Evolutionary conservation across 2,888 invertebrate genomes (phyloP).

Genomic region (Volucella zonaria): DNA sequence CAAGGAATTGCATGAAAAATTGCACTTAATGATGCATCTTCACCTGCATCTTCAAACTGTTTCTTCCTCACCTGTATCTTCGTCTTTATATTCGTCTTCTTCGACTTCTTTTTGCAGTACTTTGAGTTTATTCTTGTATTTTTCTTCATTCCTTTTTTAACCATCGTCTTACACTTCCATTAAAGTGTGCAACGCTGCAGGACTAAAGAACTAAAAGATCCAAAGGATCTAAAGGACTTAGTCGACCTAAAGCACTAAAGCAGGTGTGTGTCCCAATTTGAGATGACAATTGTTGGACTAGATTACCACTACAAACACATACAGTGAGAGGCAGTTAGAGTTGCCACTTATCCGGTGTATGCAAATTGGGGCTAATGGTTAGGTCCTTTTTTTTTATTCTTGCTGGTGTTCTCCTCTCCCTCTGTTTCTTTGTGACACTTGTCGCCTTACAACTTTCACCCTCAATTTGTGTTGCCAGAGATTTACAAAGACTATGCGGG

Average conservation of each 20-base stretch:
- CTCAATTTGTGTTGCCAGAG: slow-evolving; percentile 40
- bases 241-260: slow-evolving; percentile 1
- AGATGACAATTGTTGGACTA: slow-evolving; percentile 66
- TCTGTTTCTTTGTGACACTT: slow-evolving; percentile 29
- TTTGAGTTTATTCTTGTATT: not conserved
- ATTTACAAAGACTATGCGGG: too few relatives aligned
- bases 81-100: too few relatives aligned
- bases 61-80: too few relatives aligned
- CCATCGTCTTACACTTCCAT: slow-evolving; percentile 2
- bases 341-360: slow-evolving; percentile 21
- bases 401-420: too few relatives aligned
- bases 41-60: slow-evolving; percentile 49
- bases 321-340: slow-evolving; percentile 39
- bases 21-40: slow-evolving; percentile 63
- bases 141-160: not conserved
- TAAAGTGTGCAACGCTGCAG: slow-evolving; percentile 50
- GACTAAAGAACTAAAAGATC: not conserved
- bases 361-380: slow-evolving; percentile 62
- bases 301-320: slow-evolving; percentile 39
- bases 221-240: too few relatives aligned
- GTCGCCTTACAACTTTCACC: slow-evolving; percentile 47
- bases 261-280: slow-evolving; percentile 63
- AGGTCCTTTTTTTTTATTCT: slow-evolving; percentile 36
- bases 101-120: slow-evolving; percentile 25
- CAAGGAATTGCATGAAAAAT: slow-evolving; percentile 49